Percentiles rank a stretch among this genome's conserved stretches.
These are phyloP conservation scores for Jacana jacana DNA, from an alignment of 2,113 vertebrate genomes.

Conservation along the genomic window DNA sequence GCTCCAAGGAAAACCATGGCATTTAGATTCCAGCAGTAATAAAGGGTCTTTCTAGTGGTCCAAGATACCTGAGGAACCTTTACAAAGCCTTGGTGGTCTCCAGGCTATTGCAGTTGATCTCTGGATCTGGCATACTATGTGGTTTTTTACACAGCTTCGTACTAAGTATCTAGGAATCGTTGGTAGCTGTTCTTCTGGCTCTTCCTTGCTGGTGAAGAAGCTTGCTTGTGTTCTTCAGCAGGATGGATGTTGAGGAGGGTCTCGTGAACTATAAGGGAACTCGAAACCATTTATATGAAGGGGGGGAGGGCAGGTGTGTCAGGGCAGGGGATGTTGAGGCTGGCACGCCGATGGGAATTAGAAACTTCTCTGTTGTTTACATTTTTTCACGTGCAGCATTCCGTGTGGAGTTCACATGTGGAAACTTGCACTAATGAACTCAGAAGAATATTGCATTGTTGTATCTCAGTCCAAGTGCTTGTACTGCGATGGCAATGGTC, in stretches of 20 bases:
- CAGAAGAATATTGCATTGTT: constrained; percentile 73
- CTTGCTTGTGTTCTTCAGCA: not conserved
- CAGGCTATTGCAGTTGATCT: not conserved
- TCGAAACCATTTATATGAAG: constrained; percentile 8
- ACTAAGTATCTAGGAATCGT: not conserved
- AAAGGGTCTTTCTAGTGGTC: constrained; percentile 11
- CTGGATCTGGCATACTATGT: not conserved
- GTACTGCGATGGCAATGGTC: constrained; percentile 69
- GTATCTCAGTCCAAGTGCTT: constrained; percentile 68
- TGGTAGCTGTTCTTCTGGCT: constrained; percentile 21
- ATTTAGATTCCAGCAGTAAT: constrained; percentile 1
- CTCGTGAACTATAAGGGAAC: constrained; percentile 21
- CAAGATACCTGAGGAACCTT: constrained; percentile 7
- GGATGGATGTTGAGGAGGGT: not conserved
- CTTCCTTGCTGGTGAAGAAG: constrained; percentile 47
- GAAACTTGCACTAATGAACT: constrained; percentile 71
- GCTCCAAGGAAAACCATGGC: not conserved
- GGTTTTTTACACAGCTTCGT: not conserved
- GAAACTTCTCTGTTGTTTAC: constrained; percentile 72
- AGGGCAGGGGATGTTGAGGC: not conserved
- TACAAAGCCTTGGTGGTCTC: not conserved
- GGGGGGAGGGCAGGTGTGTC: constrained; percentile 1
- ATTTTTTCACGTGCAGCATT: constrained; percentile 72
- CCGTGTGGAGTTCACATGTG: constrained; percentile 64
- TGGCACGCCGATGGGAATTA: constrained; percentile 38